These are phyloP conservation scores for Xestia xanthographa DNA, from an alignment of 2,888 invertebrate genomes.

Conservation along the genomic window DNA sequence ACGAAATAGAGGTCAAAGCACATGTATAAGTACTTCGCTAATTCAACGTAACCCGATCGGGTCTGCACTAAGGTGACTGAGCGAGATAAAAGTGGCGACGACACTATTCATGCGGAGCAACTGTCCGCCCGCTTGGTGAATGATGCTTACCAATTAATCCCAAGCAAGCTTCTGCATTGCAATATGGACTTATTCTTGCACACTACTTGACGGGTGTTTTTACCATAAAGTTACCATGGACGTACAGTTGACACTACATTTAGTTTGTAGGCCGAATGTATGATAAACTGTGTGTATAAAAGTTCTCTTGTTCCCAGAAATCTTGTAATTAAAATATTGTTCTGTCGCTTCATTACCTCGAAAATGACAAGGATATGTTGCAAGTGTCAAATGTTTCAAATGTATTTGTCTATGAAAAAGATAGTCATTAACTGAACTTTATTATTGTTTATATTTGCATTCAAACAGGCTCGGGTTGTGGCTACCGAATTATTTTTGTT, in stretches of 20 bases:
- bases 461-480: not conserved
- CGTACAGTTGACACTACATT: not conserved
- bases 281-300: not conserved
- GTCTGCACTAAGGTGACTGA: not conserved
- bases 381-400: not conserved
- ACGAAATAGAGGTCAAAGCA: not conserved
- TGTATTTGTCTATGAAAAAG: not conserved
- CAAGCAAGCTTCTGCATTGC: not conserved
- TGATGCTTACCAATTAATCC: not conserved
- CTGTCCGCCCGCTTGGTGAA: not conserved
- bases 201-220: not conserved
- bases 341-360: not conserved
- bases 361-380: not conserved
- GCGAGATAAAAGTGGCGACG: not conserved
- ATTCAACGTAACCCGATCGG: not conserved
- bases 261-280: not conserved
- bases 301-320: not conserved
- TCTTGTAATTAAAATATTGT: not conserved
- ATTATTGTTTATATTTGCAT: not conserved
- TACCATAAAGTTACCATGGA: not conserved
- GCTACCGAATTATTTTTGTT: constrained; percentile 32
- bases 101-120: not conserved
- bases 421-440: not conserved
- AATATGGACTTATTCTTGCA: not conserved
- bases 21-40: not conserved